Conservation (phyloP, 2,888 invertebrate genomes). For the Cotesia congregata region DNA sequence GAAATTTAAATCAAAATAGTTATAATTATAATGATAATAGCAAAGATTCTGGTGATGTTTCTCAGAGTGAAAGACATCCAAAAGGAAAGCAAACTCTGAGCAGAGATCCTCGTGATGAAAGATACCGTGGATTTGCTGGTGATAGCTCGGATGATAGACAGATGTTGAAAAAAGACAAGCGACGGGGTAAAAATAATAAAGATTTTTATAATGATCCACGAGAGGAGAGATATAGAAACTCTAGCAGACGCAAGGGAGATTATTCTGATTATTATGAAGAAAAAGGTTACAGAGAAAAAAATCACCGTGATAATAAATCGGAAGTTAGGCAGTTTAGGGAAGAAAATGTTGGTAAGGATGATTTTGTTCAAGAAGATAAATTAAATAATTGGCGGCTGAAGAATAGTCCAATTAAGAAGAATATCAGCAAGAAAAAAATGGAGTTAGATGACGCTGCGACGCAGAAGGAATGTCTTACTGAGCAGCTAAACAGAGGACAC, state of each 20-base stretch:
- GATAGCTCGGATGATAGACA: background rate
- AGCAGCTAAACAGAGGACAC: constrained; percentile 84
- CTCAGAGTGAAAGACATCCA: constrained; percentile 13
- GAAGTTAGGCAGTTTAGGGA: constrained; percentile 44
- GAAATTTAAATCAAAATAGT: background rate
- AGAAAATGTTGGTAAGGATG: constrained; percentile 44
- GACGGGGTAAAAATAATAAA: constrained; percentile 4
- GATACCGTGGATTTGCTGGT: constrained; percentile 23
- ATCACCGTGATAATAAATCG: constrained; percentile 41
- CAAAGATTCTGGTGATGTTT: constrained; percentile 12
- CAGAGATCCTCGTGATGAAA: constrained; percentile 37
- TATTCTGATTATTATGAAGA: constrained; percentile 37
- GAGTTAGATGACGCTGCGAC: constrained; percentile 74
- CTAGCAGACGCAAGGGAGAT: background rate
- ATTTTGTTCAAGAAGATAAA: constrained; percentile 47
- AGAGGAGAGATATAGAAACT: constrained; percentile 39
- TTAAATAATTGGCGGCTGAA: constrained; percentile 58
- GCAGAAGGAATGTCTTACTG: constrained; percentile 87
- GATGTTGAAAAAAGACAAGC: constrained; percentile 13
- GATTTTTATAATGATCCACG: constrained; percentile 34
- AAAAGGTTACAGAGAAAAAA: constrained; percentile 52
- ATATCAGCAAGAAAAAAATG: constrained; percentile 49
- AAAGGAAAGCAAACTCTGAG: background rate
- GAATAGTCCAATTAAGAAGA: constrained; percentile 8
- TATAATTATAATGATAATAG: constrained; percentile 17